A percentile compares a stretch with the other conserved stretches of the same genome.
Conservation (phyloP, 2,888 invertebrate genomes). For the Corbicula japonica region DNA sequence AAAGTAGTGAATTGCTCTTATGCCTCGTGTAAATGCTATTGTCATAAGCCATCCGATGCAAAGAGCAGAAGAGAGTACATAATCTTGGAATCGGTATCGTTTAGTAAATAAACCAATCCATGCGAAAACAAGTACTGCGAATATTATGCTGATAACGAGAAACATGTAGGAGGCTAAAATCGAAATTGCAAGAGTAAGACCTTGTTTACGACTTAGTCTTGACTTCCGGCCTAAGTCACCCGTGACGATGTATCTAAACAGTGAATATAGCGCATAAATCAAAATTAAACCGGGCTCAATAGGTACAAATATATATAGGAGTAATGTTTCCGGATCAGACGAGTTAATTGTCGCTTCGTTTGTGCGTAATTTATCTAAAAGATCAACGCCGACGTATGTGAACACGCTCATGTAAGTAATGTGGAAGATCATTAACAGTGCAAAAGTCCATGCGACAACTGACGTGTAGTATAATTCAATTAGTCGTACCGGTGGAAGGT, state of each 20-base stretch:
- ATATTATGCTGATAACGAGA: conserved; percentile 56
- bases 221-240: conserved; percentile 32
- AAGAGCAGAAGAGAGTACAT: conserved; percentile 78
- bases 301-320: conserved; percentile 71
- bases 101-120: conserved; percentile 75
- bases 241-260: conserved; percentile 4
- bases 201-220: conserved; percentile 16
- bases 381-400: conserved; percentile 67
- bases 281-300: conserved; percentile 74
- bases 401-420: conserved; percentile 82
- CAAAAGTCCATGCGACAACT: conserved; percentile 79
- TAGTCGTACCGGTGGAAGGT: conserved; percentile 78
- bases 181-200: conserved; percentile 11
- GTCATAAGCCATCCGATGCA: conserved; percentile 83
- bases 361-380: conserved; percentile 59
- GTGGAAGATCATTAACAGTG: conserved; percentile 77
- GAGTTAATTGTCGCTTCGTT: conserved; percentile 38
- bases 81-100: conserved; percentile 71
- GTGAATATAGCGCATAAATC: conserved; percentile 49
- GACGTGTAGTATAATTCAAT: conserved; percentile 79
- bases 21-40: conserved; percentile 82
- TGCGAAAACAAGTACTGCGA: conserved; percentile 69
- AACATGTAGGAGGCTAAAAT: conserved; percentile 41
- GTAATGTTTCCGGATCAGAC: conserved; percentile 34
- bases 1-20: conserved; percentile 82